Conservation (phyloP, 2,113 vertebrate genomes). For the Crotalus helleri region DNA sequence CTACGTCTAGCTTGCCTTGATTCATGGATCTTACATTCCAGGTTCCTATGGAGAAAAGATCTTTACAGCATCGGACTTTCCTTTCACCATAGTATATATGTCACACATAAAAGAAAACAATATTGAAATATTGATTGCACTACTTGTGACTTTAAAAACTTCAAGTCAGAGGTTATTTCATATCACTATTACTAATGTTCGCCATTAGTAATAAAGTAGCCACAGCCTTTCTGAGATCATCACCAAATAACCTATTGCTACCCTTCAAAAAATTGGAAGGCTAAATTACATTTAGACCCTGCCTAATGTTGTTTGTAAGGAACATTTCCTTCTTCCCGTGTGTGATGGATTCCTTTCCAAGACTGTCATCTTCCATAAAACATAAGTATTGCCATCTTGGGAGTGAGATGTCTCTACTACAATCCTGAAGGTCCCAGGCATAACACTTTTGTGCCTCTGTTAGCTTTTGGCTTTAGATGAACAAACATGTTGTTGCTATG, state of each 20-base stretch:
- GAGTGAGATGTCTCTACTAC: neutral
- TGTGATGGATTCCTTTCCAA: neutral
- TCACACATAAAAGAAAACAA: neutral
- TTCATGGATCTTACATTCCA: no score
- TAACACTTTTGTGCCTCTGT: neutral
- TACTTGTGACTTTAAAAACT: neutral
- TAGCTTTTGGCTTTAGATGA: neutral
- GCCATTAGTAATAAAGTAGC: neutral
- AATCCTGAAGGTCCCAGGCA: neutral
- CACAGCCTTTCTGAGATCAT: neutral
- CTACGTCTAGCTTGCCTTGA: no score
- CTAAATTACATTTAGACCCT: neutral
- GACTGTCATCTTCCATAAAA: neutral
- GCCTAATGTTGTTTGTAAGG: neutral
- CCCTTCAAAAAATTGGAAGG: neutral
- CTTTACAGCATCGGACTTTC: no score
- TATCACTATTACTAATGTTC: neutral
- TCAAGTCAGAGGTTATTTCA: neutral
- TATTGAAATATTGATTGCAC: neutral
- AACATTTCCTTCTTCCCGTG: neutral
- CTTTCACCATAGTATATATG: neutral
- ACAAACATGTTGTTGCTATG: neutral
- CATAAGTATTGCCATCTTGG: neutral
- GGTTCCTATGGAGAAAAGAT: no score
- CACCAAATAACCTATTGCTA: neutral